Evolutionary conservation across 2,797 vertebrate species (phyloP), one percentile per base, ranked within the genome.

Genomic region (Hemibagrus guttatus): DNA sequence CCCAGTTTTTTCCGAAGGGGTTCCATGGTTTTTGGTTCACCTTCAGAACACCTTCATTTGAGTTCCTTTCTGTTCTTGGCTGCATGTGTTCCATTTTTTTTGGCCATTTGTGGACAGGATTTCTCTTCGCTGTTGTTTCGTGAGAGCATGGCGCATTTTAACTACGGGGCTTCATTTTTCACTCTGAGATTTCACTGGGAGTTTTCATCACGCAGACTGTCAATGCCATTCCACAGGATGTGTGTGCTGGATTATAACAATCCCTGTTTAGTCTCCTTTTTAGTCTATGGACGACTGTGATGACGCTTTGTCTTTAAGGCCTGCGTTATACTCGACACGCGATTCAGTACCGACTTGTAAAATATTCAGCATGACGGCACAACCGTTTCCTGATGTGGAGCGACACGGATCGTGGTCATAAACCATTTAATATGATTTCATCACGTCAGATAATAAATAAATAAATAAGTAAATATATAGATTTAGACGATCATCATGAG

Each of bases 11-110:
- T 76, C n/a, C 46, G 1, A 39, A 81, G 83, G 39, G 81, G 81
- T 85, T 88, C 46, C 59, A 82, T 35, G 76, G 84, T 58, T 81
- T 84, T 86, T 54, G 54, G 3, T 85, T 88, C 82, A n/a, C n/a
- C n/a, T 39, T 39, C 35, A 78, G 13, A 58, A 68, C 54, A 61
- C 54, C 31, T 80, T 75, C 52, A 54, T 86, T 88, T 85, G 86
- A 71, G 82, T 85, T 81, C 42, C 75, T 88, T 83, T 76, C 84
- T 85, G 81, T 88, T 87, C 87, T 84, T 76, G 84, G 84, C 87
- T 87, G 89, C 90, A 91, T 91, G 88, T 46, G 31, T 86, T 86
- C 76, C 35, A 64, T 85, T 88, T 64, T 23, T 52, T 59, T 79
- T 59, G 54, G 9, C 39, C 19, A 42, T 61, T 63, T 78, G 21